Base-by-base conservation (phyloP, 2,797 vertebrate species). In the Sitta carolinensis region DNA sequence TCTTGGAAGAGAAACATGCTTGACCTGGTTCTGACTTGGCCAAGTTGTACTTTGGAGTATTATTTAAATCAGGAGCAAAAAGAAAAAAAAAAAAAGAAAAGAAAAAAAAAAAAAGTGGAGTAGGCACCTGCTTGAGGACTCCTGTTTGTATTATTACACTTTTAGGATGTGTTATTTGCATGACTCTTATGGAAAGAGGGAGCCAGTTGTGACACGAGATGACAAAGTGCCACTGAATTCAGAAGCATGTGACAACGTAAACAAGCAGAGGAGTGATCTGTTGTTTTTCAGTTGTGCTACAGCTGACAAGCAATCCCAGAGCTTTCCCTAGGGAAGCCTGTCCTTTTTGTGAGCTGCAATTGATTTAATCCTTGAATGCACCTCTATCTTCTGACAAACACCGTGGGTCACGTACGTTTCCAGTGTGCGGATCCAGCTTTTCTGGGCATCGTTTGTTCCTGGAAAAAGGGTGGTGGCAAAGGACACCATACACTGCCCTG, bases 211-310 rank as follows among this genome's bases (percentile, higher is more conserved):
- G 94, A 90, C 72, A 90, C 0, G 4, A 29, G n/a, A 43, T 85
- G 95, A 87, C 85, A 80, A 84, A 91, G 70, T 85, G 87, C 55
- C 50, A 47, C 67, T 22, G 92, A 89, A 92, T 90, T 87, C 90
- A 68, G 54, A 69, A 27, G 47, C 66, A 20, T 51, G 12, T 84
- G 89, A 90, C 93, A 93, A 80, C 2, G 5, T 48, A 74, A 88
- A 82, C 85, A 94, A 95, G 50, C 17, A 50, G 38, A 79, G 50
- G 89, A 80, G 63, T 87, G 88, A 90, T 84, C 61, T 84, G 78
- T 67, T 70, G 63, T 83, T 84, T 87, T 87, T 70, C 87, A 63
- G 63, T 30, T 74, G 88, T 91, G 90, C 84, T 80, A 50, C 51
- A 89, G 85, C 66, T 84, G 84, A 79, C 68, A 77, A 89, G 81